Percentiles rank a stretch among this genome's conserved stretches.
Evolutionary conservation across 2,888 invertebrate genomes (phyloP).

Genomic region (Ormyrus labotus): DNA sequence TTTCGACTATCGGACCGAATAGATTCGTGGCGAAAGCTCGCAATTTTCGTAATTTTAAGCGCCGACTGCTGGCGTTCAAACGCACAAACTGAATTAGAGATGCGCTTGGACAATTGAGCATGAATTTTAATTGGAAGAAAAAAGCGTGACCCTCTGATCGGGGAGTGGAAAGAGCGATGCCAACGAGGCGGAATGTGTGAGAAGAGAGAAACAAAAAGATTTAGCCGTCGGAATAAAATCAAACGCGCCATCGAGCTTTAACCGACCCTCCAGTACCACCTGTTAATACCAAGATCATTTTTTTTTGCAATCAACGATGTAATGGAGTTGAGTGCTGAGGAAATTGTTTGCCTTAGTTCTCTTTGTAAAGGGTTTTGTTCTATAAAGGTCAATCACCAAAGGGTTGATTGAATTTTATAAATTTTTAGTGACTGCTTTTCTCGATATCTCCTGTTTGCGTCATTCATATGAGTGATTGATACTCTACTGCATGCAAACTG

Average conservation of each 20-base stretch:
- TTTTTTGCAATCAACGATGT: conserved; percentile 5
- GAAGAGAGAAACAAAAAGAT: neutral
- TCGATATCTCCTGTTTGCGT: neutral
- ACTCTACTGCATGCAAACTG: neutral
- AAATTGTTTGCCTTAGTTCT: conserved; percentile 10
- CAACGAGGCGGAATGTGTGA: no score
- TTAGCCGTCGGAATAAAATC: no score
- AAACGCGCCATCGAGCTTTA: neutral
- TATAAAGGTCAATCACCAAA: neutral
- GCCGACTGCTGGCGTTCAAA: no score
- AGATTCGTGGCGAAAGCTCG: no score
- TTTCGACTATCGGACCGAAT: no score
- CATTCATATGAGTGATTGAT: conserved; percentile 13
- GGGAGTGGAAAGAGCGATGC: no score
- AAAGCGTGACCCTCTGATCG: neutral
- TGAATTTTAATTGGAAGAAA: neutral
- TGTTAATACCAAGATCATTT: conserved; percentile 32
- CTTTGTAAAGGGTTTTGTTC: neutral
- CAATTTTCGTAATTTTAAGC: no score
- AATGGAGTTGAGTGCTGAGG: neutral
- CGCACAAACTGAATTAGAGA: neutral
- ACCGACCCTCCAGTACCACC: conserved; percentile 19
- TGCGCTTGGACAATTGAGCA: neutral
- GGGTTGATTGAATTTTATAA: conserved; percentile 35
- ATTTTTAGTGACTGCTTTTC: conserved; percentile 23